Evolutionary conservation across 2,888 invertebrate species (phyloP).

Genomic region (Physocephala rufipes): DNA sequence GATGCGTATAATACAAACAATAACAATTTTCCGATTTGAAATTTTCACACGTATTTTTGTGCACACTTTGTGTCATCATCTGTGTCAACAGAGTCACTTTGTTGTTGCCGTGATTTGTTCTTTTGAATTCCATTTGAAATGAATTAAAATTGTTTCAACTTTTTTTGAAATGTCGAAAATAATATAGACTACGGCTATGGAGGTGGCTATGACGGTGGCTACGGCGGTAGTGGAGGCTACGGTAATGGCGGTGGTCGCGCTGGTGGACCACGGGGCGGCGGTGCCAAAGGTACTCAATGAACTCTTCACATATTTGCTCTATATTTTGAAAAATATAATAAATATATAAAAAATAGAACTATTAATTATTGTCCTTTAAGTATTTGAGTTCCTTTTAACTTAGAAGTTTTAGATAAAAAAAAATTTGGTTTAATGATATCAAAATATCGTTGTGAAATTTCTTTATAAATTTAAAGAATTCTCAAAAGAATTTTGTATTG

Average conservation of each 20-base stretch:
- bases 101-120: constrained; percentile 21
- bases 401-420: neutral
- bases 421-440: neutral
- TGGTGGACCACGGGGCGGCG: constrained; percentile 82
- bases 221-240: constrained; percentile 89
- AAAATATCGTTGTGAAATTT: neutral
- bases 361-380: constrained; percentile 11
- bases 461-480: neutral
- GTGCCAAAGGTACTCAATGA: constrained; percentile 79
- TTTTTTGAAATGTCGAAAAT: constrained; percentile 21
- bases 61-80: constrained; percentile 26
- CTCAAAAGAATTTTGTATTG: too few relatives aligned
- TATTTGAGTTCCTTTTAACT: neutral
- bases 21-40: constrained; percentile 31
- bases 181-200: constrained; percentile 72
- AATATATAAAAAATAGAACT: constrained; percentile 4
- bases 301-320: constrained; percentile 23
- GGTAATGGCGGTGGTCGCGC: constrained; percentile 74
- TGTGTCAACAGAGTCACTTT: neutral
- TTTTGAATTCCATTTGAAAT: constrained; percentile 36
- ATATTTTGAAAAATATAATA: constrained; percentile 26
- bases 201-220: constrained; percentile 72
- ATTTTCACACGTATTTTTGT: constrained; percentile 31
- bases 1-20: too few relatives aligned
- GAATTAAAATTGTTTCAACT: constrained; percentile 17